phyloP scores from a whole-genome alignment of 2,113 vertebrate genomes.

The Myotis davidii region DNA sequence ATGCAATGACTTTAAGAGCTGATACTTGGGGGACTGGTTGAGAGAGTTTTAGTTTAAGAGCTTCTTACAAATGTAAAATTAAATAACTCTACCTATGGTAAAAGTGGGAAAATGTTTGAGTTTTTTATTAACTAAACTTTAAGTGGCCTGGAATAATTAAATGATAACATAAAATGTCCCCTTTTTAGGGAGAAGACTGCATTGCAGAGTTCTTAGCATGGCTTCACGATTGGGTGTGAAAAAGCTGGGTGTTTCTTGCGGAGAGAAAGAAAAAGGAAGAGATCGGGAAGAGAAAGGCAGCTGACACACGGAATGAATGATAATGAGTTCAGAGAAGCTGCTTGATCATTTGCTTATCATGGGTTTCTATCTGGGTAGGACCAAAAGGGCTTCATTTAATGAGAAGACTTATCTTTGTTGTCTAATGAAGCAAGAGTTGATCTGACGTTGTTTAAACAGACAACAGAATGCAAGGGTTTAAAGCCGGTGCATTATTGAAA shows the following conservation, averaged over 20 bases:
- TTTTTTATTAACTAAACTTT: not conserved
- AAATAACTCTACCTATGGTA: not conserved
- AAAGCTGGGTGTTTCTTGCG: not conserved
- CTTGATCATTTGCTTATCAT: slow-evolving; percentile 53
- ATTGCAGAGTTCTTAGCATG: not conserved
- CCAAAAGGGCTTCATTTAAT: slow-evolving; percentile 55
- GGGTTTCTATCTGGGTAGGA: slow-evolving; percentile 30
- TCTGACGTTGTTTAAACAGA: slow-evolving; percentile 73
- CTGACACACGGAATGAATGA: not conserved
- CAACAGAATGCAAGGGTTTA: slow-evolving; percentile 70
- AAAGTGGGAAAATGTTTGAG: not conserved
- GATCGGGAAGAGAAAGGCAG: not conserved
- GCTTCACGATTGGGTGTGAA: not conserved
- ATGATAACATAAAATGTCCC: not conserved
- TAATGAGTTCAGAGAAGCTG: slow-evolving; percentile 53
- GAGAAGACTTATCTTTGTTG: slow-evolving; percentile 59
- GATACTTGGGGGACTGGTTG: not conserved
- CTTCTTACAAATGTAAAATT: slow-evolving; percentile 21
- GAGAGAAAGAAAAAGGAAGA: not conserved
- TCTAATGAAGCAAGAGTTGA: slow-evolving; percentile 14
- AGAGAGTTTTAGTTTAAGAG: not conserved
- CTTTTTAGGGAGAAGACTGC: not conserved
- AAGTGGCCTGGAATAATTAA: not conserved
- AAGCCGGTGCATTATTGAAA: slow-evolving; percentile 61
- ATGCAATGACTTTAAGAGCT: slow-evolving; percentile 38